A percentile compares a stretch with the other conserved stretches of the same genome.
These are phyloP conservation scores for Sminthopsis crassicaudata DNA, from an alignment of 2,113 vertebrate genomes.

Conservation along the genomic window DNA sequence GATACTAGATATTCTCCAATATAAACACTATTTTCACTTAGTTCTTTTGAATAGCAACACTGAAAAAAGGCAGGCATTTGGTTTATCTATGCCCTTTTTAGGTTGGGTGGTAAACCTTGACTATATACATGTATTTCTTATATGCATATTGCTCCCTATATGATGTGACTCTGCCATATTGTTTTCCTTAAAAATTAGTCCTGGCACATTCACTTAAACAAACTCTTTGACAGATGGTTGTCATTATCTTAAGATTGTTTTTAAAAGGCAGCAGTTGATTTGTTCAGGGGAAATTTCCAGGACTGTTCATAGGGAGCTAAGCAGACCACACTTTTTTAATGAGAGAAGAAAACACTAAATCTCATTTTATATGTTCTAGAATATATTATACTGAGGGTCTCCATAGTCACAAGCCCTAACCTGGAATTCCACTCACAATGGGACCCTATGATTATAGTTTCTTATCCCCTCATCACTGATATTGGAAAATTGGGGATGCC, in stretches of 20 bases:
- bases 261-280: constrained; percentile 53
- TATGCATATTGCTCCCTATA: background rate
- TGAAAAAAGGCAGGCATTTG: background rate
- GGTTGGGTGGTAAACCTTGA: background rate
- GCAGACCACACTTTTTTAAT: background rate
- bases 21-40: background rate
- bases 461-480: background rate
- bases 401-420: constrained; percentile 14
- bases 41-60: background rate
- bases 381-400: constrained; percentile 47
- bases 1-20: background rate
- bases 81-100: background rate
- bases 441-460: background rate
- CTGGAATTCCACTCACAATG: background rate
- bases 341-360: constrained; percentile 34
- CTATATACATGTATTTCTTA: background rate
- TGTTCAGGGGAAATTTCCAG: constrained; percentile 47
- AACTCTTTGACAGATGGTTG: constrained; percentile 57
- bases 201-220: constrained; percentile 27
- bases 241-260: constrained; percentile 49
- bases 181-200: background rate
- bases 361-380: constrained; percentile 37
- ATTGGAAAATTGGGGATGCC: background rate
- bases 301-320: constrained; percentile 24
- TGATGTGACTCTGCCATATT: background rate